Base-by-base conservation (phyloP, 92 coral and sea anemone species). In the Phenganax marumi region DNA sequence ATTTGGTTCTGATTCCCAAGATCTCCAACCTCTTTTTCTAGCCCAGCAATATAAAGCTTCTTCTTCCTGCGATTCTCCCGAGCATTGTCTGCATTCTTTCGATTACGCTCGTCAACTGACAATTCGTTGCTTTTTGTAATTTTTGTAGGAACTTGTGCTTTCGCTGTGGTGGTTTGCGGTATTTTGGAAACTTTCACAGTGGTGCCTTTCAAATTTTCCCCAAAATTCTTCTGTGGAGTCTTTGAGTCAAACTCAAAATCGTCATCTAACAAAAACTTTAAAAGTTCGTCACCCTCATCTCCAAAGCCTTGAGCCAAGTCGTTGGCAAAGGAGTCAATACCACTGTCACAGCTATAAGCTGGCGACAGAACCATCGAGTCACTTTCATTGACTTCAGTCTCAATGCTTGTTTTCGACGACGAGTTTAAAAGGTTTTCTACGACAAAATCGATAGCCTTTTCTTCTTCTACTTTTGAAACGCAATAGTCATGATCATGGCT, bases 321-420 rank as follows among this genome's bases (percentile, higher is more conserved):
- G 7, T 50, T 62, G 72, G 89, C 87, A 26, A 89, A 80, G 12
- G 87, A 70, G n/a, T 96, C 99, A 19, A 96, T 85, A 10, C 99
- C 99, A 76, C 99, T 96, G 71, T 96, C 99, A 70, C 85, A 74
- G 70, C 99, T 96, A 65, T 93, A 93, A 46, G 99, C 80, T 13
- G 99, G 99, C 24, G 99, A 96, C 47, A 85, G 88, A 46, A 96
- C 79, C 75, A 90, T 58, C 74, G 83, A 68, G 46, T 90, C 79
- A 54, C 52, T 82, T 52, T 72, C 19, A 14, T 47, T 25, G 43
- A 82, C 83, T 50, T 79, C 54, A 52, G 77, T 73, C 69, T 71
- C 71, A 0, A 52, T 53, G 68, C 50, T 25, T 47, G 73, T 74
- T 51, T 60, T 22, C 77, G 72, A 24, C 7, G 72, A 66, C 25